Evolutionary conservation across 2,888 invertebrate genomes (phyloP), one percentile per base, ranked within the genome.

Genomic region (Leucophora obtusa): DNA sequence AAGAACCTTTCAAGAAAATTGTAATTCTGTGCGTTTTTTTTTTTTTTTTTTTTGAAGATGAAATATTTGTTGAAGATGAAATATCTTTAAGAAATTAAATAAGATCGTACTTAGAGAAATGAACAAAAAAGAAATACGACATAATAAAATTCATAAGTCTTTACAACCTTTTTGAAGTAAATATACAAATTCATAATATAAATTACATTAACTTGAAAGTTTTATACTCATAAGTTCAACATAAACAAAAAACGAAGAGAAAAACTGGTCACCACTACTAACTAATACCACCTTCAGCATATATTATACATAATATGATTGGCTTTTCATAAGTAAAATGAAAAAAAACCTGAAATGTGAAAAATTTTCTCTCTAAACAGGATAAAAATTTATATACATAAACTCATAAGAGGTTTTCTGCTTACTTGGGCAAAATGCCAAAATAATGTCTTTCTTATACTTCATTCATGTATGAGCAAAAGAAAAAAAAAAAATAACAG

Each of bases 381-480:
- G 14, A 43, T 8, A 15, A 59, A 70, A 66, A 33, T 11, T 21
- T 4, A 38, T 60, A 60, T 50, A 24, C 71, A 43, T 15, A 60
- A 72, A 72, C 4, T 38, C 18, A 56, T 60, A 68, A 72, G 66
- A 66, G 71, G 66, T 78, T 78, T 77, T 81, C 77, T 81, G 81
- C 81, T 77, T 81, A 81, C 77, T 81, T 81, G 81, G 81, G 81
- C 81, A 81, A 77, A 81, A 77, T 81, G 81, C 81, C 81, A 81
- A 73, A 58, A 77, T 73, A 81, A 77, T 77, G 76, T 81, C 81
- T 76, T 78, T 72, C 71, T 78, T 78, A 35, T 50, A 72, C 72
- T 72, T 78, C 71, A 78, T 66, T 72, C 71, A 59, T 66, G 54
- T 78, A 56, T 38, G 54, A n/a, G 43, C 18, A 47, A 2, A 21